Conservation (phyloP, 1,140 invertebrate species). For the Zaprionus ornatus region DNA sequence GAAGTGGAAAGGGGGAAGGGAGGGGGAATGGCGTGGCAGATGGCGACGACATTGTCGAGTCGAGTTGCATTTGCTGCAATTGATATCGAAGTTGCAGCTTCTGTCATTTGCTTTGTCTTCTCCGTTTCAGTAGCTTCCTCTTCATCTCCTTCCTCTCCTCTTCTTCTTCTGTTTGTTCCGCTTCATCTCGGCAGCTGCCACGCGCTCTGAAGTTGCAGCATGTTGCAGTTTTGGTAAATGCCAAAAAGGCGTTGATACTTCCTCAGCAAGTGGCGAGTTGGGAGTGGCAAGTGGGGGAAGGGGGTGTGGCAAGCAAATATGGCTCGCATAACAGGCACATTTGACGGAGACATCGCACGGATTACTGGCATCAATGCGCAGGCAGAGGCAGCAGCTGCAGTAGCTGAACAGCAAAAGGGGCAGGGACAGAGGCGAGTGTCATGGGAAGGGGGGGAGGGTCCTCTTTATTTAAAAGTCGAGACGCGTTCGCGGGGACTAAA, state of each 20-base stretch:
- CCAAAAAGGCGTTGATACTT: slow-evolving; percentile 33
- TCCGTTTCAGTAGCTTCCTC: slow-evolving; percentile 9
- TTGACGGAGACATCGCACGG: slow-evolving; percentile 63
- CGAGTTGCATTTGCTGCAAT: slow-evolving; percentile 71
- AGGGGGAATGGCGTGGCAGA: slow-evolving; percentile 6
- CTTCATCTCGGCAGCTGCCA: not conserved
- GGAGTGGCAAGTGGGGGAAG: not conserved
- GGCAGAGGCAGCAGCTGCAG: slow-evolving; percentile 25
- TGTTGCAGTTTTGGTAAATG: slow-evolving; percentile 34
- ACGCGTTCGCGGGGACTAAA: slow-evolving; percentile 57
- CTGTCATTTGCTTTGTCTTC: slow-evolving; percentile 26
- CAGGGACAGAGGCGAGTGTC: not conserved
- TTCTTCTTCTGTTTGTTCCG: not conserved
- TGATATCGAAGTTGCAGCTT: slow-evolving; percentile 74
- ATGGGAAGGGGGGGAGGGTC: not conserved
- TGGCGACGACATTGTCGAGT: slow-evolving; percentile 42
- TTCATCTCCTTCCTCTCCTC: not conserved
- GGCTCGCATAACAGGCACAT: slow-evolving; percentile 40
- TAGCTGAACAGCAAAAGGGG: not conserved
- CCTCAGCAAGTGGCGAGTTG: not conserved
- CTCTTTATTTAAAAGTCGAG: slow-evolving; percentile 67
- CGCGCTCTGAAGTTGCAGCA: not conserved
- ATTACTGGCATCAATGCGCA: slow-evolving; percentile 71
- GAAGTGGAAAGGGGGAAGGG: not conserved
- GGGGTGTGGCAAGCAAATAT: slow-evolving; percentile 55